Conservation (phyloP, 2,797 vertebrate genomes). For the Melanotaenia parkinsoni region DNA sequence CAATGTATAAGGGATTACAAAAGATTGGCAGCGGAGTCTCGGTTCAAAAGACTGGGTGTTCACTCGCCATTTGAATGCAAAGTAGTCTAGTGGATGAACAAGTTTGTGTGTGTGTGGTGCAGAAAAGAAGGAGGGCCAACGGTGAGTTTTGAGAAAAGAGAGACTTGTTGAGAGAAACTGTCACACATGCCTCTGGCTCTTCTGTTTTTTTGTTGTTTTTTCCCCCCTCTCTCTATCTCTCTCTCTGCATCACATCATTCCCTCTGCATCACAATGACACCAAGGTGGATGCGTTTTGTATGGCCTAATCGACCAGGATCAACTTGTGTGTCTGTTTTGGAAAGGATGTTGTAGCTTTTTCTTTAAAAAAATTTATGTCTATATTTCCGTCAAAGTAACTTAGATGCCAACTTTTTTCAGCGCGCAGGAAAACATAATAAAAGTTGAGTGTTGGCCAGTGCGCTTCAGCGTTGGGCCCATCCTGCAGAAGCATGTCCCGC, state of each 20-base stretch:
- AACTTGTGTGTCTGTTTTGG: constrained; percentile 31
- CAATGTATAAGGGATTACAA: constrained; percentile 52
- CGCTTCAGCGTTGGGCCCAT: constrained; percentile 60
- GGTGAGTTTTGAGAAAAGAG: constrained; percentile 75
- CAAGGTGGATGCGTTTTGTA: constrained; percentile 46
- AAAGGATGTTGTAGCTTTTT: constrained; percentile 34
- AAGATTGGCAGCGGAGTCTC: constrained; percentile 64
- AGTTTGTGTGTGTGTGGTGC: constrained; percentile 48
- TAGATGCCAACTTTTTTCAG: constrained; percentile 70
- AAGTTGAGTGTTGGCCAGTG: constrained; percentile 70
- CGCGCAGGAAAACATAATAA: constrained; percentile 67
- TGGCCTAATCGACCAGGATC: constrained; percentile 31
- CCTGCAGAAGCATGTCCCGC: constrained; percentile 80
- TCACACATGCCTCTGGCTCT: constrained; percentile 71
- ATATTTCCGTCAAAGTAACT: constrained; percentile 42
- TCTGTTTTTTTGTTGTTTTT: constrained; percentile 43
- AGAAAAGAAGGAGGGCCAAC: constrained; percentile 63
- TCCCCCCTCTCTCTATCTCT: background rate
- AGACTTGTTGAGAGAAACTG: constrained; percentile 76
- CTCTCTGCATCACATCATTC: constrained; percentile 41
- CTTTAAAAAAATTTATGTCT: background rate
- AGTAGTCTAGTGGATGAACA: constrained; percentile 79
- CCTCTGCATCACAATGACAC: constrained; percentile 56
- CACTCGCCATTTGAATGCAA: constrained; percentile 86
- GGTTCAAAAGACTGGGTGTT: constrained; percentile 78